Conservation (phyloP, 2,797 vertebrate genomes). For the Gallinago solitaria region DNA sequence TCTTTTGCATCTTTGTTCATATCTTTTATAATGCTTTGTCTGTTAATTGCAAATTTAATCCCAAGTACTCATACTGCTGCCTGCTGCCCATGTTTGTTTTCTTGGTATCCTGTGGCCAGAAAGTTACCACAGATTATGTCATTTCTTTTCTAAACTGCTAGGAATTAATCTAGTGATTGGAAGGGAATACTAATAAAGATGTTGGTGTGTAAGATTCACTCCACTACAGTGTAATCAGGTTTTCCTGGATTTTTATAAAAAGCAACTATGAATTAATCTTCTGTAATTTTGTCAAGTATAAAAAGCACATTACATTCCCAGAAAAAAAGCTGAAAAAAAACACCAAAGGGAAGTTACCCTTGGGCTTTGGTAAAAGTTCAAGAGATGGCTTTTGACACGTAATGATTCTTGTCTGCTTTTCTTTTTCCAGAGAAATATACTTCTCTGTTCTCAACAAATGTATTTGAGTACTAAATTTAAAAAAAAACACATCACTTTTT, state of each 20-base stretch:
- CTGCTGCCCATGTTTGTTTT: background rate
- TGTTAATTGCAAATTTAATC: background rate
- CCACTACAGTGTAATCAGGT: background rate
- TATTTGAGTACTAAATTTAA: background rate
- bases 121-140: background rate
- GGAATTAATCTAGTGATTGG: background rate
- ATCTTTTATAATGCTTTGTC: background rate
- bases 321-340: background rate
- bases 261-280: background rate
- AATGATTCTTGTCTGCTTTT: background rate
- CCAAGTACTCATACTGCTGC: background rate
- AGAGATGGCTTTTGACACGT: background rate
- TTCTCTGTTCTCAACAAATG: background rate
- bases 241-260: background rate
- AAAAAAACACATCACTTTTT: background rate
- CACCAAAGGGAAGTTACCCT: background rate
- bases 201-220: background rate
- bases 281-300: background rate
- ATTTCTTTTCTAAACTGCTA: background rate
- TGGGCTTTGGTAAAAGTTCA: background rate
- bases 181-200: background rate
- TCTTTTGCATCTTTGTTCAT: background rate
- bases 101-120: background rate
- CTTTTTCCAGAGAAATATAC: background rate
- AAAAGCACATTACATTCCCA: background rate